Conservation (phyloP, 2,797 vertebrate species). For the Poliocrania exsul region DNA sequence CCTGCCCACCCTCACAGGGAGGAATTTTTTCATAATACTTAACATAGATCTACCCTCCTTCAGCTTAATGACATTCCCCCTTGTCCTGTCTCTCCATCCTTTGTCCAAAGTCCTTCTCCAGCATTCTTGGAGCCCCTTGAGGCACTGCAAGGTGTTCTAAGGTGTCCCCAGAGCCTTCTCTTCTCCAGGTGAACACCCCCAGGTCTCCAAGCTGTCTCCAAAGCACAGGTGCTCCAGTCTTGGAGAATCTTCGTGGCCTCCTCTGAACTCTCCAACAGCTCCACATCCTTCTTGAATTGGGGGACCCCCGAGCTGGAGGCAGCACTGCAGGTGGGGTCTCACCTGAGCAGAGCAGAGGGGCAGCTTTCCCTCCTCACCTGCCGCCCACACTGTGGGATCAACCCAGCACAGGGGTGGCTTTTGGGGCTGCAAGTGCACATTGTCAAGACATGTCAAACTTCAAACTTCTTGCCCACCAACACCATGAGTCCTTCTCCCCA, state of each 20-base stretch:
- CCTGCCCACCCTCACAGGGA: neutral
- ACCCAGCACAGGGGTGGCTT: neutral
- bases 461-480: neutral
- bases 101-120: neutral
- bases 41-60: too few relatives aligned
- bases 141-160: neutral
- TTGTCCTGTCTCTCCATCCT: neutral
- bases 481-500: neutral
- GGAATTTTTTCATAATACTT: neutral
- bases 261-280: neutral
- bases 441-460: neutral
- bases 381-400: neutral
- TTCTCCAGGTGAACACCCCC: neutral
- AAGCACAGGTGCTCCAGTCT: neutral
- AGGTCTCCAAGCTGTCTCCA: neutral
- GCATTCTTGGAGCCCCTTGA: neutral
- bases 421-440: neutral
- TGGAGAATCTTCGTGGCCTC: neutral
- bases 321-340: neutral
- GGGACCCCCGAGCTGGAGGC: neutral
- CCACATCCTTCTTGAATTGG: neutral
- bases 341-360: neutral
- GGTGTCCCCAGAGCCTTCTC: neutral
- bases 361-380: neutral
- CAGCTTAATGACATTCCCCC: neutral